Percentiles rank a stretch among this genome's conserved stretches.
phyloP scores from a whole-genome alignment of 2,113 vertebrate species.

The Psophia crepitans region DNA sequence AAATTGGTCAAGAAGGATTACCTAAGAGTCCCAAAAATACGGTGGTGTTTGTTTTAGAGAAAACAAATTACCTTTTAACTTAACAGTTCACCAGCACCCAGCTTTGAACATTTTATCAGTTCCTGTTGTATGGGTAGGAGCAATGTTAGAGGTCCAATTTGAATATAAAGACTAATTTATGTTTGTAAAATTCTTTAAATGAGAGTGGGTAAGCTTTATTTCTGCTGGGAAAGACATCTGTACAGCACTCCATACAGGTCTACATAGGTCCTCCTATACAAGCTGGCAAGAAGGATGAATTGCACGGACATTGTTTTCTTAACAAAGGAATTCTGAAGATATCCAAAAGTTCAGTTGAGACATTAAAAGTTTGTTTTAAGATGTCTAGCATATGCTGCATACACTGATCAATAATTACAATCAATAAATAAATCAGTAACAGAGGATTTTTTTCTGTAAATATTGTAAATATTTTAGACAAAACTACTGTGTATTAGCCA shows the following conservation, averaged over 20 bases:
- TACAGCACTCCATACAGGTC: neutral
- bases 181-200: neutral
- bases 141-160: neutral
- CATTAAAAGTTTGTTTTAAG: neutral
- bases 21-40: neutral
- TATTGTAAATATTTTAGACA: neutral
- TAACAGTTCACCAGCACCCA: neutral
- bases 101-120: neutral
- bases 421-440: neutral
- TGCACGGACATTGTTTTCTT: neutral
- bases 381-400: neutral
- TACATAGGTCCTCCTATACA: neutral
- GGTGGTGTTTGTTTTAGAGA: neutral
- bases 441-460: neutral
- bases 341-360: neutral
- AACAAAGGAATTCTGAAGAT: neutral
- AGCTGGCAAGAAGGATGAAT: neutral
- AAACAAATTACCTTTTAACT: neutral
- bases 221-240: neutral
- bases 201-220: neutral
- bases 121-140: neutral
- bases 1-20: neutral
- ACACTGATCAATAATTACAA: neutral
- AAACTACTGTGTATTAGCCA: neutral
- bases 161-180: neutral